Conservation (phyloP, 2,888 invertebrate species). For the Philonicus albiceps region DNA sequence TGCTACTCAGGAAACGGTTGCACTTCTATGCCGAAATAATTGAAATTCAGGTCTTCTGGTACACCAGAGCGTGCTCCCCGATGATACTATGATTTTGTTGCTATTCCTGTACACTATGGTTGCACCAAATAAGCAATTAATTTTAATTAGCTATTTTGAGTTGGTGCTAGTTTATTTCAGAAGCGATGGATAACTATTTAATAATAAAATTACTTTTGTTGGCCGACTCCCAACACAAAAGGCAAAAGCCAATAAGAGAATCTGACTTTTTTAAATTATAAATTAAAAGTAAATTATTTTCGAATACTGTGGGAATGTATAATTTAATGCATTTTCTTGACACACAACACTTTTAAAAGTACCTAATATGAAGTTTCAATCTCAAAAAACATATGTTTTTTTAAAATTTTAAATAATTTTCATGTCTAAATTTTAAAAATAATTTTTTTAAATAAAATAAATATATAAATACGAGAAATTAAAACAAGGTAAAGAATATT, state of each 20-base stretch:
- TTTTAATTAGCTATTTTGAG: neutral
- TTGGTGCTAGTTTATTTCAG: neutral
- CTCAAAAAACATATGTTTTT: too few relatives aligned
- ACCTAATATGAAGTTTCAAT: too few relatives aligned
- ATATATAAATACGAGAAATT: too few relatives aligned
- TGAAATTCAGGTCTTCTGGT: neutral
- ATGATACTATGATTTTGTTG: neutral
- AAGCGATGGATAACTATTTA: neutral
- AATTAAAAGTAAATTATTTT: neutral
- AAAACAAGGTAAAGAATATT: too few relatives aligned
- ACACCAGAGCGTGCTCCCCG: neutral
- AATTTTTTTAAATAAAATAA: too few relatives aligned
- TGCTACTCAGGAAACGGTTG: neutral
- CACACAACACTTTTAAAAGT: too few relatives aligned
- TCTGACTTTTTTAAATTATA: too few relatives aligned
- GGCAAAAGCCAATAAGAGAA: neutral
- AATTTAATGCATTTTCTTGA: too few relatives aligned
- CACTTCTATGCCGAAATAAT: neutral
- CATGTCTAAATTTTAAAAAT: too few relatives aligned
- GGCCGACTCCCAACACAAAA: neutral
- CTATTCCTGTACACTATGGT: neutral
- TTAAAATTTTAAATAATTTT: too few relatives aligned
- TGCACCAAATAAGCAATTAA: neutral
- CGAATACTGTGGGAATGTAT: neutral
- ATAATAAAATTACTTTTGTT: neutral